Conservation (phyloP, 2,888 invertebrate genomes). For the Calameuta pallipes region DNA sequence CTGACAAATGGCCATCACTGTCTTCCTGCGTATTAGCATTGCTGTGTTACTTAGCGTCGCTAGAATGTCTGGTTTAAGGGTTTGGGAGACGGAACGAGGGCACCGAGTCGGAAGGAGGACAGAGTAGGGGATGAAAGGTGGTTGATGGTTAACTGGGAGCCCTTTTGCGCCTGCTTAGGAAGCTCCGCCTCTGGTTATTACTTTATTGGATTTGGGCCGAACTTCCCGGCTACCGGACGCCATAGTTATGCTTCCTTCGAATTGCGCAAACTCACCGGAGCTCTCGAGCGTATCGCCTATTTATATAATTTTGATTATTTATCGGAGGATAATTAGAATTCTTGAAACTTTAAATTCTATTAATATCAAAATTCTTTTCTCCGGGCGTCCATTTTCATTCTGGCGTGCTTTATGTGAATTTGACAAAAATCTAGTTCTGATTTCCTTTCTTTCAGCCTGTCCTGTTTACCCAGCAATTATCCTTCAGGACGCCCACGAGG, state of each 20-base stretch:
- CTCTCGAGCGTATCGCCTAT: neutral
- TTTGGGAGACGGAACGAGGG: slow-evolving; percentile 8
- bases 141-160: neutral
- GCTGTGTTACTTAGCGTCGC: neutral
- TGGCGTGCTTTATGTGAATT: neutral
- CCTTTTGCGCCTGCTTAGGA: slow-evolving; percentile 12
- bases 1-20: neutral
- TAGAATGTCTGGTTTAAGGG: neutral
- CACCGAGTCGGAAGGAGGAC: slow-evolving; percentile 3
- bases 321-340: neutral
- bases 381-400: neutral
- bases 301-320: neutral
- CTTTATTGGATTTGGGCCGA: slow-evolving; percentile 16
- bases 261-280: neutral
- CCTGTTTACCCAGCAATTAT: neutral
- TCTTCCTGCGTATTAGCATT: neutral
- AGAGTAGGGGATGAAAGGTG: slow-evolving; percentile 2
- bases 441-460: neutral
- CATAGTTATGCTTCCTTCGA: neutral
- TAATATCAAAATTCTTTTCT: neutral
- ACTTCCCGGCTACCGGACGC: slow-evolving; percentile 5
- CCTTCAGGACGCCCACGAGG: slow-evolving; percentile 8
- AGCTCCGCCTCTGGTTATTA: slow-evolving; percentile 26
- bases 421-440: neutral
- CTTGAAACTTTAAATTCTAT: neutral